Percentiles rank a stretch among this genome's conserved stretches.
Evolutionary conservation across 2,888 invertebrate genomes (phyloP).

Genomic region (Tachina grossa): DNA sequence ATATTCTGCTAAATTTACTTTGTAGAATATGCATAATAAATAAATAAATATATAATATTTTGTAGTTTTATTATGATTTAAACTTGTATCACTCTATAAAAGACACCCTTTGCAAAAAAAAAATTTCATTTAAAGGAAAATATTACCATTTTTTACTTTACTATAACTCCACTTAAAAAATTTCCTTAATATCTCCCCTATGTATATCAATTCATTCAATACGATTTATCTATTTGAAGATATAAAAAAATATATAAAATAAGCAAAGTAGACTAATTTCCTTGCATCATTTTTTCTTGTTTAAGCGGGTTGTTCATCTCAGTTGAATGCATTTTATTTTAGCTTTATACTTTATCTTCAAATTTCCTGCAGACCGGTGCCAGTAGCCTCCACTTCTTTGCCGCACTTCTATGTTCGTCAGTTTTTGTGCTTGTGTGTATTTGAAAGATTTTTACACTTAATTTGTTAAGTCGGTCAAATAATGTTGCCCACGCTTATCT

Average conservation of each 20-base stretch:
- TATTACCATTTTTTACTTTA: background rate
- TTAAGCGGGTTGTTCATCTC: constrained; percentile 55
- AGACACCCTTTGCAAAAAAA: too few relatives aligned
- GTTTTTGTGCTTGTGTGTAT: constrained; percentile 43
- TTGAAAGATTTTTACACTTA: constrained; percentile 73
- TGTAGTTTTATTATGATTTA: too few relatives aligned
- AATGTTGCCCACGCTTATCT: constrained; percentile 69
- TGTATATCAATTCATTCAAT: background rate
- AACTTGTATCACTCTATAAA: too few relatives aligned
- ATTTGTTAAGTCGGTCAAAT: constrained; percentile 74
- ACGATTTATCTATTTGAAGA: constrained; percentile 17
- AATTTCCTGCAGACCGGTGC: constrained; percentile 37
- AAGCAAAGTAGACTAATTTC: constrained; percentile 56
- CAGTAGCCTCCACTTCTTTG: background rate
- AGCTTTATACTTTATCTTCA: constrained; percentile 42
- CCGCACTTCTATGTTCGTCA: constrained; percentile 35
- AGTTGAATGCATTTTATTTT: constrained; percentile 61
- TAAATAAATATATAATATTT: too few relatives aligned
- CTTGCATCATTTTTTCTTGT: constrained; percentile 29
- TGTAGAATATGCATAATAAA: too few relatives aligned
- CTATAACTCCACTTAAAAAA: background rate
- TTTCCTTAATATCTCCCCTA: background rate
- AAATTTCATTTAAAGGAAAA: background rate
- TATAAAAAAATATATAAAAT: background rate
- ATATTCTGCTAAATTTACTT: too few relatives aligned